Conservation (phyloP, 2,888 invertebrate genomes). For the Andrena haemorrhoa region DNA sequence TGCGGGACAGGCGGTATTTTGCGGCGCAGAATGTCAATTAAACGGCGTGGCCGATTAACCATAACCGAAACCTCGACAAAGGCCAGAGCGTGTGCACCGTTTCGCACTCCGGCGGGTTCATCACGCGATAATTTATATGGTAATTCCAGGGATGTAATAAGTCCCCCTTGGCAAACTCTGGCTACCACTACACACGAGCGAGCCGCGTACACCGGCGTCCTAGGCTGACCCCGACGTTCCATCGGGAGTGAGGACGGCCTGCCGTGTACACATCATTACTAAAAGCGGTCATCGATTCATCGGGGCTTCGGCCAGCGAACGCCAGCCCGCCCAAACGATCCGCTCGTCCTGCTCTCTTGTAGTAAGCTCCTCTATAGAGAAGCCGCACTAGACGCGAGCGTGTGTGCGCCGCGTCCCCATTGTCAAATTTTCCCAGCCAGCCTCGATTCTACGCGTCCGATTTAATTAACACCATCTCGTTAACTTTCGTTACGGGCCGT, state of each 20-base stretch:
- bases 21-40: slow-evolving; percentile 76
- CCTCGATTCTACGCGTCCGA: slow-evolving; percentile 65
- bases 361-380: slow-evolving; percentile 34
- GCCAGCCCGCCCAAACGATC: slow-evolving; percentile 49
- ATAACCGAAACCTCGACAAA: slow-evolving; percentile 81
- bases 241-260: slow-evolving; percentile 71
- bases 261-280: slow-evolving; percentile 77
- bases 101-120: slow-evolving; percentile 78
- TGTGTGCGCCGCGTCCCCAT: slow-evolving; percentile 43
- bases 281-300: slow-evolving; percentile 76
- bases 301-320: slow-evolving; percentile 62
- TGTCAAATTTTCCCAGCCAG: slow-evolving; percentile 71
- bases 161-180: slow-evolving; percentile 79
- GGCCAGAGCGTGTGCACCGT: slow-evolving; percentile 73
- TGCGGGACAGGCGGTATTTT: slow-evolving; percentile 67
- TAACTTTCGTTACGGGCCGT: slow-evolving; percentile 69
- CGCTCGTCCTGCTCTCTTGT: slow-evolving; percentile 47
- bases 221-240: slow-evolving; percentile 67
- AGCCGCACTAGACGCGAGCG: slow-evolving; percentile 1
- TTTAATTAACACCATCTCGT: slow-evolving; percentile 75
- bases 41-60: slow-evolving; percentile 79
- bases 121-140: slow-evolving; percentile 83
- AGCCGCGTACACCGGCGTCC: slow-evolving; percentile 67
- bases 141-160: slow-evolving; percentile 82
- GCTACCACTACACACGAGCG: slow-evolving; percentile 78